Percentiles rank a stretch among this genome's conserved stretches.
phyloP scores from a whole-genome alignment of 2,113 vertebrate species.

The Mastomys coucha region DNA sequence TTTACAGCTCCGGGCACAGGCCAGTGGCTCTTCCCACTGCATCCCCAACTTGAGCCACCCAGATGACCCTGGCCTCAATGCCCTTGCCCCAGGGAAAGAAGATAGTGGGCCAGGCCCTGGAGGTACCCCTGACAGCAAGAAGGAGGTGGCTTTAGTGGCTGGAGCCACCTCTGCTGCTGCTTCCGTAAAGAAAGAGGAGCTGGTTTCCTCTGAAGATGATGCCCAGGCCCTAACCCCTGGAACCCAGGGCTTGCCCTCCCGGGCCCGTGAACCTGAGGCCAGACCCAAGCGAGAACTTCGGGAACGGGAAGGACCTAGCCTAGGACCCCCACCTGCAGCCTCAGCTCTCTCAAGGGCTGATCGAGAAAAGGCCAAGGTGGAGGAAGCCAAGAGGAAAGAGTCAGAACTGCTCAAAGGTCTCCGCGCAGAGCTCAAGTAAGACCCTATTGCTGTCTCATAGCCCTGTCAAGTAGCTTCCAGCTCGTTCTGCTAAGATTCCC shows the following conservation, averaged over 20 bases:
- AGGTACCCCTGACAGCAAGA: conserved; percentile 68
- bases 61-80: conserved; percentile 60
- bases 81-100: conserved; percentile 78
- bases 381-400: conserved; percentile 94
- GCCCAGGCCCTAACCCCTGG: conserved; percentile 86
- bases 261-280: conserved; percentile 83
- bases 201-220: conserved; percentile 83
- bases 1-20: conserved; percentile 83
- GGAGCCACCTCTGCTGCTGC: conserved; percentile 63
- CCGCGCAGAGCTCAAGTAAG: conserved; percentile 93
- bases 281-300: conserved; percentile 83
- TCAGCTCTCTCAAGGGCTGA: conserved; percentile 82
- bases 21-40: conserved; percentile 71
- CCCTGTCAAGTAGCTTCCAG: background rate
- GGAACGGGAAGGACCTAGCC: conserved; percentile 79
- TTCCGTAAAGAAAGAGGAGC: conserved; percentile 92
- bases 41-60: conserved; percentile 59
- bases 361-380: conserved; percentile 88
- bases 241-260: conserved; percentile 72
- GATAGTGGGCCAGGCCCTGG: conserved; percentile 72
- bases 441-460: background rate
- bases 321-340: conserved; percentile 68
- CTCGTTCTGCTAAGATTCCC: background rate
- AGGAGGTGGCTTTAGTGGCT: conserved; percentile 71
- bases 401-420: conserved; percentile 94